These are phyloP conservation scores for Capreolus pygargus DNA, from an alignment of 2,113 vertebrate genomes.

Conservation along the genomic window DNA sequence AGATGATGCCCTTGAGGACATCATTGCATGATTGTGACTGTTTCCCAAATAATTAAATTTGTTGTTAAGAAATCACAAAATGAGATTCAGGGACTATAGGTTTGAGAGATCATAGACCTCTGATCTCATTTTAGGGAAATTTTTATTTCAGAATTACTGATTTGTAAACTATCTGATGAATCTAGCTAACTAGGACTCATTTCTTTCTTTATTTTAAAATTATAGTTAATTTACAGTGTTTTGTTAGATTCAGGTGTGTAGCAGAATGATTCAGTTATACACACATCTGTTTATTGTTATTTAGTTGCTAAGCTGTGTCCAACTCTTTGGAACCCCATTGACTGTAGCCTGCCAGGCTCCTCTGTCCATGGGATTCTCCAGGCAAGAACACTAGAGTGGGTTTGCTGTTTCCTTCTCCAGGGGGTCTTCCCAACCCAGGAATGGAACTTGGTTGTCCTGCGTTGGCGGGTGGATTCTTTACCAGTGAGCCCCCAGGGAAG, in stretches of 20 bases:
- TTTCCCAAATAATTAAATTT: background rate
- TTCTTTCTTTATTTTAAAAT: background rate
- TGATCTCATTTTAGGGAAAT: background rate
- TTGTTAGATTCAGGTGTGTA: background rate
- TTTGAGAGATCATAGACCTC: background rate
- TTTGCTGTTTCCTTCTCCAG: background rate
- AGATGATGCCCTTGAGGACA: background rate
- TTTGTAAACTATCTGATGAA: background rate
- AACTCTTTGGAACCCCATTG: background rate
- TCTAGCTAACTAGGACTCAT: background rate
- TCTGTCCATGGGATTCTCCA: background rate
- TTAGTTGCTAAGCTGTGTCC: background rate
- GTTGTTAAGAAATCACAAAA: background rate
- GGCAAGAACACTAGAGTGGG: background rate
- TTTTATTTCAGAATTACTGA: constrained; percentile 1
- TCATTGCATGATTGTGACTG: background rate
- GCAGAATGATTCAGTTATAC: background rate
- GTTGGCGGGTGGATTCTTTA: background rate
- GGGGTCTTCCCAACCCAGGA: background rate
- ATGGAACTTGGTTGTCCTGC: background rate
- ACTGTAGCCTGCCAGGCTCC: background rate
- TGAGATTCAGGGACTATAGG: background rate
- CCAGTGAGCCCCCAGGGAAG: background rate
- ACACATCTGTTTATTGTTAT: background rate
- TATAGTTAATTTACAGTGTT: background rate